Evolutionary conservation across 1,140 invertebrate genomes (phyloP), one percentile per base, ranked within the genome.

Genomic region (Drosophila busckii): DNA sequence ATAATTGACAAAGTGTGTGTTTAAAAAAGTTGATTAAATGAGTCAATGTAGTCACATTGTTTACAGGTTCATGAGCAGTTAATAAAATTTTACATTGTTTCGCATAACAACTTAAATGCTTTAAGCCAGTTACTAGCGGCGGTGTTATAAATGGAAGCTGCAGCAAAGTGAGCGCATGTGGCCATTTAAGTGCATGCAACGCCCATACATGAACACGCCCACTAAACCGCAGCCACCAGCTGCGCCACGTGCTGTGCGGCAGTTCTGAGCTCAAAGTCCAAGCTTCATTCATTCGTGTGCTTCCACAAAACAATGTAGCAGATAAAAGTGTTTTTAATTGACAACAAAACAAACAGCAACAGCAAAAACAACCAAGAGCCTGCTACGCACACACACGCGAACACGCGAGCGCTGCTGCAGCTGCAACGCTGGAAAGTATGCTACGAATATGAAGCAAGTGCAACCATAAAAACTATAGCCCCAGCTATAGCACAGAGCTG

Each of bases 301-400:
- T 37, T 20, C 26, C 41, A 34, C 35, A 46, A 49, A 62, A 66
- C 58, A 49, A 29, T 66, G 37, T 56, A 19, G 38, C 63, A 44
- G 49, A 62, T 66, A 62, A 62, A 66, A 66, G 50, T 50, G 50
- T 29, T 66, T 62, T 62, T 62, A 66, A 66, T 66, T 66, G 63
- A 61, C 58, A 62, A 55, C 44, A 54, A 35, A 40, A 35, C 28
- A 19, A 26, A 25, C 20, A 23, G 37, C 10, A 37, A 28, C 13
- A 15, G 25, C 12, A 25, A 28, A 13, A 35, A 23, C 15, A 8
- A 26, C 8, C 19, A 48, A 48, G 13, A n/a, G n/a, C n/a, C 7
- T 44, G 31, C 26, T 41, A 16, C 25, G 19, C 13, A 12, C 8
- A 40, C 19, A 55, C 45, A 46, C 23, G 7, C 8, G 10, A 17